These are phyloP conservation scores for Imbricaverruca yamaguchii DNA, from an alignment of 2,888 invertebrate genomes.

Conservation along the genomic window DNA sequence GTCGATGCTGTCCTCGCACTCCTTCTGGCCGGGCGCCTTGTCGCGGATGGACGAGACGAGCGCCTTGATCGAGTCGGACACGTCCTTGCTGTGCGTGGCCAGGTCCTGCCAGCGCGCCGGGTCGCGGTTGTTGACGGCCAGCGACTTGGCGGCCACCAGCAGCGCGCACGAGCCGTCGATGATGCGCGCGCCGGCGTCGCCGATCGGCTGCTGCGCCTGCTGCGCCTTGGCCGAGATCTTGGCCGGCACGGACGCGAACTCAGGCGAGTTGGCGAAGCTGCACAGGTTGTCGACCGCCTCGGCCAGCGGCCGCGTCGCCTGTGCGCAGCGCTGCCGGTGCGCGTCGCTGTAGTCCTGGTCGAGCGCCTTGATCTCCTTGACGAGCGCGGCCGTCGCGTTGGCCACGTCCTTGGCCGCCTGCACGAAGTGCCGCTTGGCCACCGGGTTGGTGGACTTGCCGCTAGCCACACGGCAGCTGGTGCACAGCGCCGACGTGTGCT, in stretches of 20 bases:
- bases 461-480: conserved; percentile 92
- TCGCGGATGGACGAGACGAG: conserved; percentile 88
- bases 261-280: conserved; percentile 86
- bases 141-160: conserved; percentile 79
- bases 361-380: conserved; percentile 80
- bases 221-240: conserved; percentile 78
- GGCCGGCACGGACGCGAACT: conserved; percentile 87
- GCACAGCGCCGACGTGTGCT: conserved; percentile 90
- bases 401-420: conserved; percentile 97
- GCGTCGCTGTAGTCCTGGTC: conserved; percentile 75
- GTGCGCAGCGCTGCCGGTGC: conserved; percentile 62
- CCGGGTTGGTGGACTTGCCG: conserved; percentile 78
- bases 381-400: conserved; percentile 85
- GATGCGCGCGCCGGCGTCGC: conserved; percentile 66
- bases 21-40: conserved; percentile 91
- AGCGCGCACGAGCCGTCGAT: conserved; percentile 82
- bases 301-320: conserved; percentile 73
- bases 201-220: conserved; percentile 76
- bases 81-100: conserved; percentile 86
- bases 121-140: conserved; percentile 83
- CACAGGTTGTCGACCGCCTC: conserved; percentile 88
- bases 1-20: conserved; percentile 78
- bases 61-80: conserved; percentile 92
- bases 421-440: conserved; percentile 92
- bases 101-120: conserved; percentile 90